Evolutionary conservation across 2,113 vertebrate species (phyloP).

Genomic region (Jacana jacana): DNA sequence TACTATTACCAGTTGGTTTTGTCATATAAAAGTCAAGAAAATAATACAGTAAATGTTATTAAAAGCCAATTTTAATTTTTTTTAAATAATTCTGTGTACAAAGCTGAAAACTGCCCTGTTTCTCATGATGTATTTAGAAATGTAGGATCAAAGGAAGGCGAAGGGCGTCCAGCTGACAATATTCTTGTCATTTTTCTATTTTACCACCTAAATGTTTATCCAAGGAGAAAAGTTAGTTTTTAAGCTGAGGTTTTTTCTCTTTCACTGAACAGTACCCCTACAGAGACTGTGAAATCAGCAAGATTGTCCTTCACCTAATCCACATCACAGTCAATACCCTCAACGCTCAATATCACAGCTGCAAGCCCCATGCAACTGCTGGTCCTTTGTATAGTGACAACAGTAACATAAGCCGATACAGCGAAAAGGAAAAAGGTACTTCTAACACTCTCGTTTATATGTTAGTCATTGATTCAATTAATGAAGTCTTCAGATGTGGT

Average conservation of each 20-base stretch:
- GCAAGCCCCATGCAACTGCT: conserved; percentile 92
- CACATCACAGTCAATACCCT: conserved; percentile 98
- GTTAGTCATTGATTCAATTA: neutral
- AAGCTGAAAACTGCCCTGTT: neutral
- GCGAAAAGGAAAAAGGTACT: conserved; percentile 95
- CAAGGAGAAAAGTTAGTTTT: conserved; percentile 20
- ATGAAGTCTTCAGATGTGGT: neutral
- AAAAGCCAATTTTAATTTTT: neutral
- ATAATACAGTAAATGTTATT: neutral
- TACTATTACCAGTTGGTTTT: neutral
- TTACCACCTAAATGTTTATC: conserved; percentile 24
- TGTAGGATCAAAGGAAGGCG: neutral
- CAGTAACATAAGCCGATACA: conserved; percentile 98
- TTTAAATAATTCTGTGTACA: neutral
- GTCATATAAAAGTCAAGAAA: neutral
- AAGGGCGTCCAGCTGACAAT: neutral
- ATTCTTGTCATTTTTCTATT: conserved; percentile 1
- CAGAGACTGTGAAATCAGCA: conserved; percentile 95
- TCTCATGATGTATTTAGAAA: neutral
- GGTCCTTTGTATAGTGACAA: conserved; percentile 97
- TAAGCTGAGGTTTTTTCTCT: conserved; percentile 34
- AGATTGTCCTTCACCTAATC: conserved; percentile 94
- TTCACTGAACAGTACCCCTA: conserved; percentile 88
- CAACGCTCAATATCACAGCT: conserved; percentile 98
- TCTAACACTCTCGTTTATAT: neutral